Conservation (phyloP, 2,888 invertebrate genomes). For the Belgica antarctica region DNA sequence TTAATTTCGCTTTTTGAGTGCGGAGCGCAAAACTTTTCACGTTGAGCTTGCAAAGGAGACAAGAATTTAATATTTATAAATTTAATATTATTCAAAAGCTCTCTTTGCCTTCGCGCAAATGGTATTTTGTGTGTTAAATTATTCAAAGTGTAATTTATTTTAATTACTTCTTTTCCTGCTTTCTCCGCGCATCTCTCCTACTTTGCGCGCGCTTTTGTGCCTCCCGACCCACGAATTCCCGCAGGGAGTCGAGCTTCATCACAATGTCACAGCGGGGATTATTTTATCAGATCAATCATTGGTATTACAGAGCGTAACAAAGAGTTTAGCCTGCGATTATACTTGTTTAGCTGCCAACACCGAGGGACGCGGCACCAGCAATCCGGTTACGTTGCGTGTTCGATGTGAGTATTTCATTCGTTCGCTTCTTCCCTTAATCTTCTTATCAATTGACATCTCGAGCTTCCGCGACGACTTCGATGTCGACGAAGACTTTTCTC, state of each 20-base stretch:
- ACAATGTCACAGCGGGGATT: slow-evolving; percentile 76
- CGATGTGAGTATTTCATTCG: slow-evolving; percentile 62
- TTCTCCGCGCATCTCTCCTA: slow-evolving; percentile 19
- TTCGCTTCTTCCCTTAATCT: neutral
- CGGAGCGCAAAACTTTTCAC: too few species aligned
- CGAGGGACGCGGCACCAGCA: slow-evolving; percentile 76
- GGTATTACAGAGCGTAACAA: slow-evolving; percentile 78
- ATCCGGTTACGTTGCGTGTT: slow-evolving; percentile 67
- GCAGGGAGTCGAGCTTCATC: slow-evolving; percentile 77
- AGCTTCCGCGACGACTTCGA: too few species aligned
- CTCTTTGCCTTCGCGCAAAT: slow-evolving; percentile 44
- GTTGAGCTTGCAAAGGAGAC: neutral
- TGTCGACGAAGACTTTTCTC: too few species aligned
- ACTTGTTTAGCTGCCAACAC: slow-evolving; percentile 82
- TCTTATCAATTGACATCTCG: slow-evolving; percentile 27
- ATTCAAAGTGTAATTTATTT: slow-evolving; percentile 46
- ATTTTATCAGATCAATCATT: slow-evolving; percentile 83
- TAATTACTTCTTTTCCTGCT: slow-evolving; percentile 46
- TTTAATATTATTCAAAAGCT: slow-evolving; percentile 28
- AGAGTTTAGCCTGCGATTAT: slow-evolving; percentile 82
- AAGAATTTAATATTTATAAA: slow-evolving; percentile 32
- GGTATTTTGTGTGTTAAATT: slow-evolving; percentile 44
- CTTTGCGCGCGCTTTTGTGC: too few species aligned
- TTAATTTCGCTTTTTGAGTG: too few species aligned
- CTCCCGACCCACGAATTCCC: neutral